These are phyloP conservation scores for Nothocercus nigrocapillus DNA, from an alignment of 2,113 vertebrate genomes.

Conservation along the genomic window DNA sequence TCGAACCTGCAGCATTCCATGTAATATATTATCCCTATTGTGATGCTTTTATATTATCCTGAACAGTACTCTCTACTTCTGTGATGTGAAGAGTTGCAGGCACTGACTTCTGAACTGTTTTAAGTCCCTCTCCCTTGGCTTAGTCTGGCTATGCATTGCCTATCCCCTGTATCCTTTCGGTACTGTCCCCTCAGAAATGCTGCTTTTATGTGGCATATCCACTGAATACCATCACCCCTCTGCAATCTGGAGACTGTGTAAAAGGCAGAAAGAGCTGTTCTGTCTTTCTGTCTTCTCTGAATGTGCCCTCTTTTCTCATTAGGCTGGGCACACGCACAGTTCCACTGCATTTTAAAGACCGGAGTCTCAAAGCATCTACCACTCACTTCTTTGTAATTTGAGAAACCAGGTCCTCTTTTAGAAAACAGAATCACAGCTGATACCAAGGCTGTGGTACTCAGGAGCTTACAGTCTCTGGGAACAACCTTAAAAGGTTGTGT, in stretches of 20 bases:
- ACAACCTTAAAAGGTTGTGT: background rate
- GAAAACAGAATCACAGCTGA: background rate
- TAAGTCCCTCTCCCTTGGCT: background rate
- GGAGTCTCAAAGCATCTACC: background rate
- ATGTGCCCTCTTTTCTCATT: background rate
- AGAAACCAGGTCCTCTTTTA: background rate
- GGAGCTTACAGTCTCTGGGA: constrained; percentile 3
- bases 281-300: background rate
- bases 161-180: background rate
- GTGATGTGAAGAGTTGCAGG: background rate
- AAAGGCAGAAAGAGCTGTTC: background rate
- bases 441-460: background rate
- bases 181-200: background rate
- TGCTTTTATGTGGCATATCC: background rate
- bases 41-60: background rate
- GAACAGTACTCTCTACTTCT: background rate
- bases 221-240: background rate
- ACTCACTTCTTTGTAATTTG: background rate
- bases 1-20: background rate
- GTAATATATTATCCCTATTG: background rate
- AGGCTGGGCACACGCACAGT: background rate
- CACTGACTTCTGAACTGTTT: background rate
- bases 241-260: background rate
- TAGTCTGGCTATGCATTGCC: background rate
- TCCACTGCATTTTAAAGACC: background rate